phyloP scores from a whole-genome alignment of 2,113 vertebrate genomes.

The Arvicanthis niloticus region DNA sequence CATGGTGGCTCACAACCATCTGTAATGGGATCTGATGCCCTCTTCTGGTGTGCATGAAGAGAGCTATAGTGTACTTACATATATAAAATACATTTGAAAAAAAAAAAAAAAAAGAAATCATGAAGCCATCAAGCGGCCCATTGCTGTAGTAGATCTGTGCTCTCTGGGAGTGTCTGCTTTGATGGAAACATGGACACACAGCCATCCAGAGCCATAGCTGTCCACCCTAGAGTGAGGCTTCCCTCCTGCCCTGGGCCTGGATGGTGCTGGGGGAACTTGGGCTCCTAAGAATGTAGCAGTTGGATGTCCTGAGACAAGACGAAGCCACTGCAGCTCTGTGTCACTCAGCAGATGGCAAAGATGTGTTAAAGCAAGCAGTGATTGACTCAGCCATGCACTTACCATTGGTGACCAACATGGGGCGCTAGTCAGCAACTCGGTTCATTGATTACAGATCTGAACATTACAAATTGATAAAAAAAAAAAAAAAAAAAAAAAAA shows the following conservation, averaged over 20 bases:
- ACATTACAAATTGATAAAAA: too few species aligned
- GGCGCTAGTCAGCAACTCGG: background rate
- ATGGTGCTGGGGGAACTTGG: background rate
- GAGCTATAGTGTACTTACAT: too few species aligned
- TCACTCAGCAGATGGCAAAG: background rate
- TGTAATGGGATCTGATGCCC: too few species aligned
- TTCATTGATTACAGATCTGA: background rate
- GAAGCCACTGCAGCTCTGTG: background rate
- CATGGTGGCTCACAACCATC: too few species aligned
- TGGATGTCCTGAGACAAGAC: background rate
- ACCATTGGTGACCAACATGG: background rate
- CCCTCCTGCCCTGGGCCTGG: background rate
- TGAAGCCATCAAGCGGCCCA: background rate
- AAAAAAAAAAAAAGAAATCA: background rate
- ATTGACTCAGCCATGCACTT: background rate
- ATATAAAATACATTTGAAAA: too few species aligned
- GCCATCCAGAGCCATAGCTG: background rate
- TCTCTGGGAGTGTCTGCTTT: background rate
- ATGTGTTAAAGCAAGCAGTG: accelerated
- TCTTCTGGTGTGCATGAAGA: too few species aligned
- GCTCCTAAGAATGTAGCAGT: background rate
- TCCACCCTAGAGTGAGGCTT: background rate
- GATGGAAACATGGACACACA: background rate
- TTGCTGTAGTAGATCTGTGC: too few species aligned
- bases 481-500: too few species aligned